phyloP scores from a whole-genome alignment of 2,888 invertebrate species.

The Erpobdella octoculata region DNA sequence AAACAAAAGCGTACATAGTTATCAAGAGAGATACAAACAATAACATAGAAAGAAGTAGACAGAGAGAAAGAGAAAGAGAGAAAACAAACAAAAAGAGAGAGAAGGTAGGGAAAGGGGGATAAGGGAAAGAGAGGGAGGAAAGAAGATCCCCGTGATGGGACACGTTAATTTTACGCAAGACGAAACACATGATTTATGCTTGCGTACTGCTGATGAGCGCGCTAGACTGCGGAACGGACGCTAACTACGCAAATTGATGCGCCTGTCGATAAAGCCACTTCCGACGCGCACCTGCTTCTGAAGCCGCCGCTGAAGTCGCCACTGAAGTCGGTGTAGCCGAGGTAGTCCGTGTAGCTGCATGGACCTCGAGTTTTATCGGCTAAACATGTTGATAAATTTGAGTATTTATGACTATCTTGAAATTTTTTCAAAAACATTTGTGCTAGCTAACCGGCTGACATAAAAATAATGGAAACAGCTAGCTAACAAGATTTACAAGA shows the following conservation, averaged over 20 bases:
- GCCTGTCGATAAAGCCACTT: neutral
- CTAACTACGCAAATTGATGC: neutral
- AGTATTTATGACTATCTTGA: no score
- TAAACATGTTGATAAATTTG: no score
- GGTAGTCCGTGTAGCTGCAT: no score
- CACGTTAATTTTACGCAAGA: constrained; percentile 8
- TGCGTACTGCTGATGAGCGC: neutral
- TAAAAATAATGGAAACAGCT: no score
- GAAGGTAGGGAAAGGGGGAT: neutral
- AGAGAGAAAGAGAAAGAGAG: neutral
- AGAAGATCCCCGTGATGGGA: neutral
- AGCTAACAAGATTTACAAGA: no score
- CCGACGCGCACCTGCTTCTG: no score
- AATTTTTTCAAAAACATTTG: no score
- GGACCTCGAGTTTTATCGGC: no score
- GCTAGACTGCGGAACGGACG: neutral
- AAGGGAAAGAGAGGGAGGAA: neutral
- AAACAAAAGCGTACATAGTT: no score
- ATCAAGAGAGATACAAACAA: neutral
- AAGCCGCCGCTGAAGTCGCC: no score
- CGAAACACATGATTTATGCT: neutral
- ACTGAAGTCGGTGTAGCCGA: no score
- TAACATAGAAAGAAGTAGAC: neutral
- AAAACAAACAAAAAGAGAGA: neutral
- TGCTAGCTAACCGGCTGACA: no score